These are phyloP conservation scores for Phanerotoma sp. DNA, from an alignment of 2,888 invertebrate species.

Conservation along the genomic window DNA sequence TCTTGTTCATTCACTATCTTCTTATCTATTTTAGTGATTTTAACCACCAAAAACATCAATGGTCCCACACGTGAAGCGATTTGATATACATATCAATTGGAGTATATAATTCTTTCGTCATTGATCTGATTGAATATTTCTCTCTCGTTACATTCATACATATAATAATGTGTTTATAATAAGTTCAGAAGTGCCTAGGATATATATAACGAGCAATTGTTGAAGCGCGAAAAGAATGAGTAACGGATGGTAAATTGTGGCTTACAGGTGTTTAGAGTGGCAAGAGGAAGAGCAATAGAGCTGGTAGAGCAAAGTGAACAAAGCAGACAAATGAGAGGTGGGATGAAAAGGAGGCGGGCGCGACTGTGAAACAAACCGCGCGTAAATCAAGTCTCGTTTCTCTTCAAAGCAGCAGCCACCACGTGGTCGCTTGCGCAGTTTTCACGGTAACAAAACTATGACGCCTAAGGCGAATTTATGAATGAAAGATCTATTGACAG, in stretches of 20 bases:
- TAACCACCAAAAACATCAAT: too few species aligned
- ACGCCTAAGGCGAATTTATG: constrained; percentile 26
- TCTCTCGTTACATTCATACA: too few species aligned
- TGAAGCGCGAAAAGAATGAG: too few species aligned
- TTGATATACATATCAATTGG: too few species aligned
- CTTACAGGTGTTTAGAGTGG: constrained; percentile 1
- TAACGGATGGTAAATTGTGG: background rate
- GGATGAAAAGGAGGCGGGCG: constrained; percentile 2
- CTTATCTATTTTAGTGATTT: too few species aligned
- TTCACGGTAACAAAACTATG: constrained; percentile 20
- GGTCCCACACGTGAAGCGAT: too few species aligned
- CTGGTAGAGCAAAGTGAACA: background rate
- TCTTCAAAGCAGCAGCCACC: constrained; percentile 17
- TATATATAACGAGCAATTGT: too few species aligned
- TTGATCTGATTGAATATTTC: too few species aligned
- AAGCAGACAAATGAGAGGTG: constrained; percentile 1
- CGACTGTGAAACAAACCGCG: constrained; percentile 16
- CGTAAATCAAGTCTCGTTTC: constrained; percentile 22
- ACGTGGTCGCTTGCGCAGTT: constrained; percentile 8
- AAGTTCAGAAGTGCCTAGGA: too few species aligned
- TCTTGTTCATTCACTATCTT: background rate
- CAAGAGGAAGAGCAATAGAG: constrained; percentile 1
- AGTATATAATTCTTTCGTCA: too few species aligned
- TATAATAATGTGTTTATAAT: too few species aligned
- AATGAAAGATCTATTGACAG: constrained; percentile 45